Percentiles rank a stretch among this genome's conserved stretches.
Evolutionary conservation across 2,888 invertebrate genomes (phyloP).

Genomic region (Scaeva pyrastri): DNA sequence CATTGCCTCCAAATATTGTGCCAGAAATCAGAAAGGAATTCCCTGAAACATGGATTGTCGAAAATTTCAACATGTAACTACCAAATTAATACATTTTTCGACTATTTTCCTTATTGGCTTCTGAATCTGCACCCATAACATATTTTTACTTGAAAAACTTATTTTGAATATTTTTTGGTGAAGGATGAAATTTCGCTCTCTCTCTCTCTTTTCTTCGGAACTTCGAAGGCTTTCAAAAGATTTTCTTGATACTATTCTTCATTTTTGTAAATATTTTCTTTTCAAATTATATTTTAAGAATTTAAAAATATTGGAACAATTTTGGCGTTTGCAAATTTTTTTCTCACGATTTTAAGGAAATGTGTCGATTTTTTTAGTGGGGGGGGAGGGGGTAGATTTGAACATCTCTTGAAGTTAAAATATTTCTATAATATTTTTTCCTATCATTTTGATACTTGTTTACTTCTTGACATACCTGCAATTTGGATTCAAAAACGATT

Average conservation of each 20-base stretch:
- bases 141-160: no score
- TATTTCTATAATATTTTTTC: not conserved
- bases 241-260: not conserved
- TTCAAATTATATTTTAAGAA: not conserved
- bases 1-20: not conserved
- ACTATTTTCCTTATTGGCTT: not conserved
- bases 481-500: no score
- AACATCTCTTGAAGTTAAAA: not conserved
- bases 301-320: no score
- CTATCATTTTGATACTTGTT: not conserved
- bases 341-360: no score
- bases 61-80: slow-evolving; percentile 76
- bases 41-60: slow-evolving; percentile 89
- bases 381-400: no score
- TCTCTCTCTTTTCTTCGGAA: not conserved
- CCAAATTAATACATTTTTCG: not conserved
- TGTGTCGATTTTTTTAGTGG: no score
- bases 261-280: not conserved
- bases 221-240: not conserved
- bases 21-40: slow-evolving; percentile 86
- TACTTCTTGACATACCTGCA: no score
- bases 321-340: no score
- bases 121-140: no score
- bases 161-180: not conserved
- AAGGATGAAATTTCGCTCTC: not conserved